phyloP scores from a whole-genome alignment of 2,113 vertebrate species.

The Sisor rabdophorus region DNA sequence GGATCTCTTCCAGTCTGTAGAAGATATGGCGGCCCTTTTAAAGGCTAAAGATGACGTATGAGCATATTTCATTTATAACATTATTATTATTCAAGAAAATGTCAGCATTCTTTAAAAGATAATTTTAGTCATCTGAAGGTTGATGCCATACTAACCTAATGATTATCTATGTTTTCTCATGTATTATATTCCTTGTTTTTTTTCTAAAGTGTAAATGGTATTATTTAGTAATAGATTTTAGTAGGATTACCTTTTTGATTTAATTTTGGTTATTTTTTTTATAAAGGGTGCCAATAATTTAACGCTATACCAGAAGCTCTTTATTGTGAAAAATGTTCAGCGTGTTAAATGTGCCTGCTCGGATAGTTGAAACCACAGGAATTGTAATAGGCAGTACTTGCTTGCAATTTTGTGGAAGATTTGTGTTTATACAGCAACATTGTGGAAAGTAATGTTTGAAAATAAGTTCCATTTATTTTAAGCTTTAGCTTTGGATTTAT shows the following conservation, averaged over 20 bases:
- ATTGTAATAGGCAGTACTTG: neutral
- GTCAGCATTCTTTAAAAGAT: neutral
- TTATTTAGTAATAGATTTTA: too few relatives aligned
- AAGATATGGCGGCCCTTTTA: slow-evolving; percentile 82
- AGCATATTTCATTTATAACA: neutral
- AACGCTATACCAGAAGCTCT: neutral
- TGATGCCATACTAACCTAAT: too few relatives aligned
- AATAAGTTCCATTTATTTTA: neutral
- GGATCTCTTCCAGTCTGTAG: slow-evolving; percentile 72
- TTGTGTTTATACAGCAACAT: neutral
- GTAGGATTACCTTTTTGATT: too few relatives aligned
- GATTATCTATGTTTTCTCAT: too few relatives aligned
- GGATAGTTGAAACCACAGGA: neutral
- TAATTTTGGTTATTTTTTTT: too few relatives aligned
- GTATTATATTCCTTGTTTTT: too few relatives aligned
- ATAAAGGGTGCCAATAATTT: neutral
- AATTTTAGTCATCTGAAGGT: too few relatives aligned
- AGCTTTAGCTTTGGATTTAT: neutral
- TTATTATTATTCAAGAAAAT: neutral
- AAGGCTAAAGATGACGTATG: slow-evolving; percentile 86
- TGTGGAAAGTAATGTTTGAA: neutral
- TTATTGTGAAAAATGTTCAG: neutral
- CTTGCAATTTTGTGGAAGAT: neutral
- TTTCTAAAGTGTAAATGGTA: too few relatives aligned
- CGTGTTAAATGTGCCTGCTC: neutral